Conservation (phyloP, 2,797 vertebrate species). For the Acanthiza pusilla region DNA sequence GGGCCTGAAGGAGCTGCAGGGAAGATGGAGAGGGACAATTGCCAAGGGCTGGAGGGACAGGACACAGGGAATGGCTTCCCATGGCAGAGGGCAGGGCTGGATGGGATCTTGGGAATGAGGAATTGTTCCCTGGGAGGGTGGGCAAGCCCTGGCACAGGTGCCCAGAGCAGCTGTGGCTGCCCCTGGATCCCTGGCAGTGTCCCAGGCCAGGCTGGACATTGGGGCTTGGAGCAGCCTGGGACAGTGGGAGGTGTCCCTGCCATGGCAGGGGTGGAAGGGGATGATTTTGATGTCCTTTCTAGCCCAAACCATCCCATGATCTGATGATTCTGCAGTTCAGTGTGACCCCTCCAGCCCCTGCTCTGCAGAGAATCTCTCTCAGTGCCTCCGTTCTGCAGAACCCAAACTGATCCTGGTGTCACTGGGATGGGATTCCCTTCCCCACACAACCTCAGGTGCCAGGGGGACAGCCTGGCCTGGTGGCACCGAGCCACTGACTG, state of each 20-base stretch:
- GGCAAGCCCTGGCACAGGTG: not conserved
- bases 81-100: not conserved
- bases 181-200: not conserved
- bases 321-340: not conserved
- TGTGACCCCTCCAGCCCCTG: not conserved
- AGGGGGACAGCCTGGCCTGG: not conserved
- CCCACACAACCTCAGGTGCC: not conserved
- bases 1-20: not conserved
- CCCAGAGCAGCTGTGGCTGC: not conserved
- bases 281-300: fast-evolving
- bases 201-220: not conserved
- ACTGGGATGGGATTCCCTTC: not conserved
- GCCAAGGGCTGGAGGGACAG: not conserved
- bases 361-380: not conserved
- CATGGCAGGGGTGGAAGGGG: fast-evolving
- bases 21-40: not conserved
- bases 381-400: not conserved
- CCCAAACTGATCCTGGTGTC: fast-evolving
- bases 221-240: not conserved
- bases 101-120: not conserved
- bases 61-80: not conserved
- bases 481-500: not conserved
- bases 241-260: not conserved
- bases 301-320: no score
- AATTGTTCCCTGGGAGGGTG: not conserved